A percentile compares a stretch with the other conserved stretches of the same genome.
These are phyloP conservation scores for Celastrina argiolus DNA, from an alignment of 2,888 invertebrate genomes.

Conservation along the genomic window DNA sequence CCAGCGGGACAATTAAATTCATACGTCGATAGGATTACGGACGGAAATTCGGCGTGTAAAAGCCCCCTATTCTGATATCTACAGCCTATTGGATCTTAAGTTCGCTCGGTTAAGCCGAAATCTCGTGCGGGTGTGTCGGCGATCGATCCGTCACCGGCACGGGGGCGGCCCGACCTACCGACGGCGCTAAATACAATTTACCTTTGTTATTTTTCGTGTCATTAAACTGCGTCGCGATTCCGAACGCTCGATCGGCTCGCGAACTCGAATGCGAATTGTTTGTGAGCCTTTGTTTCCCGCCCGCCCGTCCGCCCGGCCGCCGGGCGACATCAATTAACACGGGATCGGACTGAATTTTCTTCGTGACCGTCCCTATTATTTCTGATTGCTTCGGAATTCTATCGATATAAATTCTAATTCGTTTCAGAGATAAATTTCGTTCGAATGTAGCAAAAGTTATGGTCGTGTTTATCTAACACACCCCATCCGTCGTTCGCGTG, in stretches of 20 bases:
- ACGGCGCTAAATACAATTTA: slow-evolving; percentile 75
- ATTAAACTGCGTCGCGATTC: slow-evolving; percentile 77
- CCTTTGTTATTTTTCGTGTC: slow-evolving; percentile 79
- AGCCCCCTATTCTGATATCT: slow-evolving; percentile 41
- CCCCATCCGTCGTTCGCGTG: slow-evolving; percentile 54
- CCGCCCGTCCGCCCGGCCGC: slow-evolving; percentile 47
- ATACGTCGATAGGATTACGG: slow-evolving; percentile 61
- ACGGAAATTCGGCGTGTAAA: slow-evolving; percentile 48
- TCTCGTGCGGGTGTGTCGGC: slow-evolving; percentile 52
- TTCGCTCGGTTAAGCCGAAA: slow-evolving; percentile 59
- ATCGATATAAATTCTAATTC: slow-evolving; percentile 38
- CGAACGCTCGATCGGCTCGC: slow-evolving; percentile 73
- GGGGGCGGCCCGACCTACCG: slow-evolving; percentile 58
- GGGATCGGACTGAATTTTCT: slow-evolving; percentile 59
- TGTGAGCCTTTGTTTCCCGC: slow-evolving; percentile 74
- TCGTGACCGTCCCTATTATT: slow-evolving; percentile 58
- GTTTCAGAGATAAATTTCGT: slow-evolving; percentile 38
- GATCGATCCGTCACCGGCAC: slow-evolving; percentile 59
- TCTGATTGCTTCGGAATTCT: slow-evolving; percentile 58
- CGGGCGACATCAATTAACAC: slow-evolving; percentile 63
- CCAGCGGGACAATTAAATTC: slow-evolving; percentile 73
- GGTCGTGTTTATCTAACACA: slow-evolving; percentile 55
- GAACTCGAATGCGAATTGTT: slow-evolving; percentile 76
- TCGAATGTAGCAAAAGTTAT: slow-evolving; percentile 49
- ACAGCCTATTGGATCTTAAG: slow-evolving; percentile 55